Conservation (phyloP, 2,113 vertebrate genomes). For the Hippocampus barbouri region DNA sequence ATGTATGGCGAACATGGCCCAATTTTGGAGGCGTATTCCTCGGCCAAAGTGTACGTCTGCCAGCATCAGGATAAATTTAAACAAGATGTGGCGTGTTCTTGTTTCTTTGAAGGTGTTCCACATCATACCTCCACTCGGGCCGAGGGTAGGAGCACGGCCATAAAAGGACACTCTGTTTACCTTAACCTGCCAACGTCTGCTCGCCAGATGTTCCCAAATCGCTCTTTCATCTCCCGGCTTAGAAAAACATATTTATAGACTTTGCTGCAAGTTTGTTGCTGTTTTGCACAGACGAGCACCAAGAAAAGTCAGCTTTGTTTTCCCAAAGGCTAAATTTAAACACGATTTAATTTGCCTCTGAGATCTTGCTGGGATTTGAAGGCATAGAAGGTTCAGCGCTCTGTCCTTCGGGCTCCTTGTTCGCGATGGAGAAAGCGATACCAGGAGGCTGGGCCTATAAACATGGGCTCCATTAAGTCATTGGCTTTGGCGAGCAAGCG, state of each 20-base stretch:
- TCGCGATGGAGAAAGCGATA: constrained; percentile 49
- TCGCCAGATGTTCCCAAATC: constrained; percentile 72
- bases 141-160: constrained; percentile 60
- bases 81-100: constrained; percentile 72
- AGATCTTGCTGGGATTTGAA: constrained; percentile 53
- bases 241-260: constrained; percentile 57
- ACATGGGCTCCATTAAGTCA: constrained; percentile 57
- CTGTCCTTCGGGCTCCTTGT: constrained; percentile 24
- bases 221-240: constrained; percentile 67
- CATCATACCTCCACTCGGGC: constrained; percentile 68
- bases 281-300: constrained; percentile 42
- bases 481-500: constrained; percentile 43
- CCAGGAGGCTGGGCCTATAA: constrained; percentile 40
- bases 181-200: constrained; percentile 74
- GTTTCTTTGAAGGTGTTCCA: constrained; percentile 77
- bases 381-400: constrained; percentile 25
- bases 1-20: constrained; percentile 19
- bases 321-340: constrained; percentile 57
- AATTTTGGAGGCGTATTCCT: constrained; percentile 57
- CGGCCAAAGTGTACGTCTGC: constrained; percentile 62
- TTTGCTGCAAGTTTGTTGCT: constrained; percentile 55
- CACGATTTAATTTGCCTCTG: constrained; percentile 62
- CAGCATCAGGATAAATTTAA: constrained; percentile 68
- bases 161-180: constrained; percentile 76
- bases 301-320: constrained; percentile 52